These are phyloP conservation scores for Halictus ligatus DNA, from an alignment of 2,888 invertebrate genomes.

Conservation along the genomic window DNA sequence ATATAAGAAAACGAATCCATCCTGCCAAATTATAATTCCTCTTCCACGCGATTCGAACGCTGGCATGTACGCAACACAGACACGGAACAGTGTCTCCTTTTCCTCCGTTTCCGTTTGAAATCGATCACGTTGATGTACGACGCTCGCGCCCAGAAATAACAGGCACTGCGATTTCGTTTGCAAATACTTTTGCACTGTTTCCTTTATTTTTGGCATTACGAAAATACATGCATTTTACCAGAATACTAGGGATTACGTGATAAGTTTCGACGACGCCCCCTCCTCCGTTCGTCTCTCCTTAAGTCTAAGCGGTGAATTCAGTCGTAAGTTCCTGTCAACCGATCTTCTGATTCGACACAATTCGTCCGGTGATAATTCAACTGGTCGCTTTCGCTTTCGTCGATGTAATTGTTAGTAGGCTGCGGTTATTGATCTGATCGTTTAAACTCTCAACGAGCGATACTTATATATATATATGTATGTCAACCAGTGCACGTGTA, in stretches of 20 bases:
- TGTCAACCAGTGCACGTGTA: too few relatives aligned
- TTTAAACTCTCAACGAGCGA: too few relatives aligned
- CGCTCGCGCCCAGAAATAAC: slow-evolving; percentile 41
- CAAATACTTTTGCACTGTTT: slow-evolving; percentile 61
- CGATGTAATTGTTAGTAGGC: neutral
- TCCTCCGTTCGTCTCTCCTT: slow-evolving; percentile 11
- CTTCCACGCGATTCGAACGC: too few relatives aligned
- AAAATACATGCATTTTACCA: slow-evolving; percentile 82
- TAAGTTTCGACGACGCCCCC: slow-evolving; percentile 33
- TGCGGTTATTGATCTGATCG: neutral
- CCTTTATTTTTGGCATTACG: slow-evolving; percentile 81
- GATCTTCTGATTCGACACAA: neutral
- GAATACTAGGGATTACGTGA: slow-evolving; percentile 74
- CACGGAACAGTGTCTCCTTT: neutral
- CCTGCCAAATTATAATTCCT: neutral
- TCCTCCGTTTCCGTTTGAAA: neutral
- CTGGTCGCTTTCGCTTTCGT: neutral
- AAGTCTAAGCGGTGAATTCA: slow-evolving; percentile 29
- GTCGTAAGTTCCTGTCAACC: neutral
- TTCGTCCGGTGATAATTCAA: neutral
- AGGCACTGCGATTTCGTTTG: slow-evolving; percentile 39
- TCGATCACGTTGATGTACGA: neutral
- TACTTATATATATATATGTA: too few relatives aligned
- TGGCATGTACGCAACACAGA: too few relatives aligned
- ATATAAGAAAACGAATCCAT: neutral